Evolutionary conservation across 2,113 vertebrate species (phyloP).

Genomic region (Cyphomyrus discorhynchus): DNA sequence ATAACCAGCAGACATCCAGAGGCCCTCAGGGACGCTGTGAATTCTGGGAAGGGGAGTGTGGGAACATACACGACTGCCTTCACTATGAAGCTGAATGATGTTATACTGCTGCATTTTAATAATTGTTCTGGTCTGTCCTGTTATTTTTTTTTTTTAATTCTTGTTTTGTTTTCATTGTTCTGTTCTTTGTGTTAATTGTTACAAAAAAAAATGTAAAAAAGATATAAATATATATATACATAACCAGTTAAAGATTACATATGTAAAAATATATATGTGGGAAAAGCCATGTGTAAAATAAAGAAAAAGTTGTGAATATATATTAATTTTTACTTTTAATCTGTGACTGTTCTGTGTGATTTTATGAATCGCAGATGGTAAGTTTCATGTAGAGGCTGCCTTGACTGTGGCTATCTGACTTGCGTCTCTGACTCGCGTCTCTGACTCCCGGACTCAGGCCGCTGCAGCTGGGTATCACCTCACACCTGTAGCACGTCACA

Average conservation of each 20-base stretch:
- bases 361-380: not conserved
- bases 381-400: not conserved
- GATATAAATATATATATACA: slow-evolving; percentile 26
- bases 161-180: slow-evolving; percentile 27
- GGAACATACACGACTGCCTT: not conserved
- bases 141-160: slow-evolving; percentile 39
- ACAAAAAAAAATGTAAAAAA: slow-evolving; percentile 27
- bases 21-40: not conserved
- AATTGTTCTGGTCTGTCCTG: slow-evolving; percentile 47
- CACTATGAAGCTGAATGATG: not conserved
- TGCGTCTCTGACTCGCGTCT: not conserved
- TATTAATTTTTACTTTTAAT: slow-evolving; percentile 17
- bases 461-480: not conserved
- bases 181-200: slow-evolving; percentile 35
- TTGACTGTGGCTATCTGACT: not conserved
- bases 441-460: not conserved
- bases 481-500: not conserved
- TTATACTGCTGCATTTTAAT: not conserved
- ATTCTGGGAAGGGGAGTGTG: not conserved
- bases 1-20: not conserved
- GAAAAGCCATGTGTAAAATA: slow-evolving; percentile 60
- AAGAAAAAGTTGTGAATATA: slow-evolving; percentile 37
- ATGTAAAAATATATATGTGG: slow-evolving; percentile 58
- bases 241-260: slow-evolving; percentile 33
- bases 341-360: slow-evolving; percentile 23